Percentiles rank a stretch among this genome's conserved stretches.
Evolutionary conservation across 1,140 invertebrate species (phyloP).

Genomic region (Trachelipus rathkii): DNA sequence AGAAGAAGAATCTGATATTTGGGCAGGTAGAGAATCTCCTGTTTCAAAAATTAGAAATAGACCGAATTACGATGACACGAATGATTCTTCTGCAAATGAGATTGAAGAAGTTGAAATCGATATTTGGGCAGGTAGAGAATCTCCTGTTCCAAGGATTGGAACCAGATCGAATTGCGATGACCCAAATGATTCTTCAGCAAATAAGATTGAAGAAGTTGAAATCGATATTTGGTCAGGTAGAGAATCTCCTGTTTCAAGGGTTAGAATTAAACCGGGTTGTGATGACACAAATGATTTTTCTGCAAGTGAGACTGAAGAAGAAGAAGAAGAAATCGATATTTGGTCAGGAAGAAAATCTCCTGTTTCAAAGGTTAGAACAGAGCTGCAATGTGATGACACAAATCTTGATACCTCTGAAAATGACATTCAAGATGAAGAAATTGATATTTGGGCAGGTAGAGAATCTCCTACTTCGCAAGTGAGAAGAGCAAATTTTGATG

Average conservation of each 20-base stretch:
- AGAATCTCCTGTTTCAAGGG: background rate
- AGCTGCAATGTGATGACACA: background rate
- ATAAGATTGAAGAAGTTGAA: background rate
- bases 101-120: background rate
- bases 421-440: background rate
- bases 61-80: background rate
- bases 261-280: background rate
- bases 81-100: no score
- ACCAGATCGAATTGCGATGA: background rate
- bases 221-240: constrained; percentile 7
- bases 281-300: background rate
- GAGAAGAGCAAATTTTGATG: background rate
- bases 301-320: background rate
- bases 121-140: background rate
- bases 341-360: background rate
- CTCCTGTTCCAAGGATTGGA: background rate
- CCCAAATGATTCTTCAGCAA: background rate
- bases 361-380: background rate
- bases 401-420: background rate
- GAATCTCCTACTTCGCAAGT: background rate
- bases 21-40: constrained; percentile 2
- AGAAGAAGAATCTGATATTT: constrained; percentile 14
- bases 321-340: background rate
- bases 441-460: constrained; percentile 10
- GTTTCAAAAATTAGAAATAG: background rate